These are phyloP conservation scores for Drosophila asahinai DNA, from an alignment of 1,140 invertebrate genomes.

Conservation along the genomic window DNA sequence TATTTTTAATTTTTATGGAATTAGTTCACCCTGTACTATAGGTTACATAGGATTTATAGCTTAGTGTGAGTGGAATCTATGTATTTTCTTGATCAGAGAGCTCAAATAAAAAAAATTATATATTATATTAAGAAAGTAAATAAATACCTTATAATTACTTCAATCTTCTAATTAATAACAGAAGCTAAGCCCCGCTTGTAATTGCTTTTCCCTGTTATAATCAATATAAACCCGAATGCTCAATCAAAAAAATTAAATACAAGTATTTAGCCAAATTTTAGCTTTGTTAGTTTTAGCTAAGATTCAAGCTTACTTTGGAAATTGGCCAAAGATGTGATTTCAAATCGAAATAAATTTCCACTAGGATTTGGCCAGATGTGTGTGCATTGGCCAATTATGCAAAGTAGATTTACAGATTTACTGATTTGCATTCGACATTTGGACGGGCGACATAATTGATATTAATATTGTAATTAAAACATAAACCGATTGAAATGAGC, in stretches of 20 bases:
- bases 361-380: neutral
- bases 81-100: no score
- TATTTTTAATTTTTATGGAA: neutral
- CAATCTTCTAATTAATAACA: no score
- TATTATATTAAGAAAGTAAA: neutral
- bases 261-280: neutral
- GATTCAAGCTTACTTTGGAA: neutral
- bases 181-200: no score
- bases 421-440: conserved; percentile 24
- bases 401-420: conserved; percentile 37
- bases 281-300: neutral
- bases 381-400: conserved; percentile 32
- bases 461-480: conserved; percentile 69
- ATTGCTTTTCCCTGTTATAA: neutral
- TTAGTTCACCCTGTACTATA: no score
- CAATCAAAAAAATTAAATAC: neutral
- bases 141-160: neutral
- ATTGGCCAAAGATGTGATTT: neutral
- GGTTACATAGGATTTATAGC: neutral
- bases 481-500: conserved; percentile 25
- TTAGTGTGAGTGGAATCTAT: no score
- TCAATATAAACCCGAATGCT: neutral
- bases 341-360: neutral
- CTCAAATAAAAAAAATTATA: no score
- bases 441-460: conserved; percentile 56